Base-by-base conservation (phyloP, 2,797 vertebrate genomes). In the Hemibagrus guttatus region DNA sequence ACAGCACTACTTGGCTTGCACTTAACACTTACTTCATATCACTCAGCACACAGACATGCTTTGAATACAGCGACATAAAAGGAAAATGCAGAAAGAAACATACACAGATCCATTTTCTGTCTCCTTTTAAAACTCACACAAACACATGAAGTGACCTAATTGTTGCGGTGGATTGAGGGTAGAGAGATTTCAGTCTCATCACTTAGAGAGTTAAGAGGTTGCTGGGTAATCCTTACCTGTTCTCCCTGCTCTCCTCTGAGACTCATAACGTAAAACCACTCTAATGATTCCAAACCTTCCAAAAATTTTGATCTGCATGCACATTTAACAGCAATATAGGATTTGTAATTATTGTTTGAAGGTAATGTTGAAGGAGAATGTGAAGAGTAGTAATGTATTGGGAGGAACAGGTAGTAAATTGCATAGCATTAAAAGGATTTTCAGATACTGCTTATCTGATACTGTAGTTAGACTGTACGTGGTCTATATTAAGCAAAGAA, bases 161-260 rank as follows among this genome's bases (percentile, higher is more conserved):
- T 85, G 79, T 66, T 90, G 66, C 16, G 68, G 87, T 84, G 84
- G 76, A 58, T 66, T 80, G 68, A 88, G 75, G 59, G 84, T 81
- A 84, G 86, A 85, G 74, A 78, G 75, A 86, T 19, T 46, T 85
- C 61, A 63, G 83, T 69, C 87, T 85, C 74, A 56, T 89, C 84
- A 84, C 58, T 72, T 56, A 69, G 81, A 61, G 85, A 76, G 72
- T 39, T 79, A 39, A 52, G 39, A 49, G 21, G 76, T 75, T 75
- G 68, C 87, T 58, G 83, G 78, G 83, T 66, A 81, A 74, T 86
- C 68, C 59, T 17, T 82, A 82, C 61, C 42, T 82, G 61, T 82
- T 81, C 39, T 66, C n/a, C 16, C 17, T 87, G 74, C 46, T 59
- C 64, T 84, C 83, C 85, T 85, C 31, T 89, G 66, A 79, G 85